Evolutionary conservation across 2,888 invertebrate genomes (phyloP).

Genomic region (Clostera curtula): DNA sequence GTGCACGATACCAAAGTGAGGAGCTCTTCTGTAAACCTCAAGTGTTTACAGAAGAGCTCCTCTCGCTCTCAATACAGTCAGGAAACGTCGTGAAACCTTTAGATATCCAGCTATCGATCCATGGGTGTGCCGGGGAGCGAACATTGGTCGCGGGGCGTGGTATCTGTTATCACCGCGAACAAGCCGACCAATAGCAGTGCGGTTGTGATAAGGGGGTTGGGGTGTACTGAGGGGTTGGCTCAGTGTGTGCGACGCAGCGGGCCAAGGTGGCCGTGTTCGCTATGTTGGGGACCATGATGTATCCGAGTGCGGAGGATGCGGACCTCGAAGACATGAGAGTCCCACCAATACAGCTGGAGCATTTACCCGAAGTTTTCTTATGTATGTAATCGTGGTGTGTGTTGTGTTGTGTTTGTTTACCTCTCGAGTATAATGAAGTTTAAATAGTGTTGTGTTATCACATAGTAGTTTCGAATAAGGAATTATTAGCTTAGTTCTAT

Average conservation of each 20-base stretch:
- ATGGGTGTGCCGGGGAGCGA: constrained; percentile 50
- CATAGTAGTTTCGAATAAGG: too few relatives aligned
- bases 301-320: constrained; percentile 52
- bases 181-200: constrained; percentile 48
- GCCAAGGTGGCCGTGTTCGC: constrained; percentile 46
- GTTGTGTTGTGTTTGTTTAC: constrained; percentile 14
- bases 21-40: constrained; percentile 46
- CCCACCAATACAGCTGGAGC: constrained; percentile 82
- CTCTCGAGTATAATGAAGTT: too few relatives aligned
- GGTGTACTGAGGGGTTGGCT: constrained; percentile 56
- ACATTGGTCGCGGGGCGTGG: constrained; percentile 68
- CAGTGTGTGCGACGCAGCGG: constrained; percentile 56
- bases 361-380: constrained; percentile 82
- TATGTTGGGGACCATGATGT: constrained; percentile 73
- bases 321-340: constrained; percentile 77
- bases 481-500: too few relatives aligned
- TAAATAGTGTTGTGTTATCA: too few relatives aligned
- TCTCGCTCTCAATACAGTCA: constrained; percentile 55
- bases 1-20: too few relatives aligned
- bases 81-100: constrained; percentile 57
- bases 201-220: constrained; percentile 63
- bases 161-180: constrained; percentile 54
- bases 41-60: too few relatives aligned
- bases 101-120: constrained; percentile 61
- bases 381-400: constrained; percentile 74